Percentiles rank a stretch among this genome's conserved stretches.
These are phyloP conservation scores for Cyphomyrus discorhynchus DNA, from an alignment of 2,113 vertebrate genomes.

Conservation along the genomic window DNA sequence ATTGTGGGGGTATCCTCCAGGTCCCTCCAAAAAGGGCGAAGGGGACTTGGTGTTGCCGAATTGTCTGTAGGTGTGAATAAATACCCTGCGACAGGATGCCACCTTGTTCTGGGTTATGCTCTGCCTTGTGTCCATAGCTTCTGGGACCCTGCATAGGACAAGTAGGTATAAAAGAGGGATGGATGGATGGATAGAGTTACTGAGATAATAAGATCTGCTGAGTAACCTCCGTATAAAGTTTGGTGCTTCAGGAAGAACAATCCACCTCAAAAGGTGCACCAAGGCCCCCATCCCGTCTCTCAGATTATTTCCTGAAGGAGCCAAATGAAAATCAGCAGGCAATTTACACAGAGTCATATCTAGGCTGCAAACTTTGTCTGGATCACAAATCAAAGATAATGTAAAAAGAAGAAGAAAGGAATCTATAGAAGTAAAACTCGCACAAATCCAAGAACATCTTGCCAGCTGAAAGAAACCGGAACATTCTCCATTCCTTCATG, in stretches of 20 bases:
- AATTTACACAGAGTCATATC: not conserved
- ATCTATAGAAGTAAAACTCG: not conserved
- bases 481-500: not conserved
- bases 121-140: not conserved
- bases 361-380: not conserved
- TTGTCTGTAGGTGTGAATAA: not conserved
- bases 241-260: not conserved
- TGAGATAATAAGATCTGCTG: not conserved
- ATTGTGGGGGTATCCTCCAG: not conserved
- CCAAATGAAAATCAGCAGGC: not conserved
- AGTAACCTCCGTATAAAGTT: not conserved
- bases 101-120: not conserved
- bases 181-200: not conserved
- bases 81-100: not conserved
- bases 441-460: not conserved
- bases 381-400: not conserved
- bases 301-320: not conserved
- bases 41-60: not conserved
- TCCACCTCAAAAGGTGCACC: not conserved
- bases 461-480: not conserved
- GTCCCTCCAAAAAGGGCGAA: not conserved
- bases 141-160: not conserved
- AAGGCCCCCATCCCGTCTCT: not conserved
- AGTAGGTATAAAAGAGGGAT: not conserved
- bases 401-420: not conserved